phyloP scores from a whole-genome alignment of 2,888 invertebrate genomes.

The Eretmocerus hayati region DNA sequence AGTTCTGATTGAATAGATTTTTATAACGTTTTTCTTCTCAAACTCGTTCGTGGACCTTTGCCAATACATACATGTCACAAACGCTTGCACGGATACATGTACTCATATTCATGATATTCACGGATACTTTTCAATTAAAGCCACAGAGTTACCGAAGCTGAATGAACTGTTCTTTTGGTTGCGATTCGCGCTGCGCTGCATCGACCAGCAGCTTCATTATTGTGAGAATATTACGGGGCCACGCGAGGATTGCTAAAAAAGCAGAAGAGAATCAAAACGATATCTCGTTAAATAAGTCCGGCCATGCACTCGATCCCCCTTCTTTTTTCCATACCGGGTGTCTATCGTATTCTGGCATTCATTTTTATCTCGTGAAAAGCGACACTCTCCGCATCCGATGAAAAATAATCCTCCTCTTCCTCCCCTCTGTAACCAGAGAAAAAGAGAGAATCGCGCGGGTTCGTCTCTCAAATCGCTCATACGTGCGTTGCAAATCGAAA shows the following conservation, averaged over 20 bases:
- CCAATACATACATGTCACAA: too few relatives aligned
- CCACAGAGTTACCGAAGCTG: slow-evolving; percentile 17
- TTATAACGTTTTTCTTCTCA: too few relatives aligned
- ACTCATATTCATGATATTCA: slow-evolving; percentile 5
- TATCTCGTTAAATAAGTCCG: slow-evolving; percentile 23
- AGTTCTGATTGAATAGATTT: too few relatives aligned
- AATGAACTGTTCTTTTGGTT: slow-evolving; percentile 18
- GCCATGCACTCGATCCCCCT: slow-evolving; percentile 14
- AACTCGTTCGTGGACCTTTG: not conserved
- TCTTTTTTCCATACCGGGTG: slow-evolving; percentile 4
- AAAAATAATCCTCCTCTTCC: slow-evolving; percentile 15
- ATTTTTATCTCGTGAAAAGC: not conserved
- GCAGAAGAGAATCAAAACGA: slow-evolving; percentile 10
- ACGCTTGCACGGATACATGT: too few relatives aligned
- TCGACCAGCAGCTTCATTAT: too few relatives aligned
- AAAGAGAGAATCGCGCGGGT: too few relatives aligned
- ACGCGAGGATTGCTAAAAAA: not conserved
- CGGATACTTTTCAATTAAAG: slow-evolving; percentile 17
- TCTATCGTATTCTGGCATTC: not conserved
- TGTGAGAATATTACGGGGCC: not conserved
- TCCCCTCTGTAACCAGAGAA: too few relatives aligned
- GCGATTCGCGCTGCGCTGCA: not conserved
- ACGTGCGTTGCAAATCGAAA: slow-evolving; percentile 18
- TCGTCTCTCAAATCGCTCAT: slow-evolving; percentile 18
- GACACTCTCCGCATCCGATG: slow-evolving; percentile 5